Percentiles rank a stretch among this genome's conserved stretches.
phyloP scores from a whole-genome alignment of 2,113 vertebrate species.

The Brienomyrus brachyistius region DNA sequence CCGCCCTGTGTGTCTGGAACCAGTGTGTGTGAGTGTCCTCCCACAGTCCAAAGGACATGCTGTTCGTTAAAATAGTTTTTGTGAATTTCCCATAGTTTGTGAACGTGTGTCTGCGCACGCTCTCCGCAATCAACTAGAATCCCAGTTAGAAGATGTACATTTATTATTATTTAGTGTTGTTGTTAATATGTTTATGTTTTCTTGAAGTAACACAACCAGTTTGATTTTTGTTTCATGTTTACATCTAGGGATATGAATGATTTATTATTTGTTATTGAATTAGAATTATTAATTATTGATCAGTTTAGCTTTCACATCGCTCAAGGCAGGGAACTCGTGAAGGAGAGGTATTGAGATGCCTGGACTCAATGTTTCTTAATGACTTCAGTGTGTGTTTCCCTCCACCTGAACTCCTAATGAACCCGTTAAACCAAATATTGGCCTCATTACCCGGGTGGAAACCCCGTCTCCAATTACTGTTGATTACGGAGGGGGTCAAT shows the following conservation, averaged over 20 bases:
- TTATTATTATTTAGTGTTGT: neutral
- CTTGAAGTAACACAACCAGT: neutral
- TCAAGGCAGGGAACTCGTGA: neutral
- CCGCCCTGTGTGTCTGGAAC: neutral
- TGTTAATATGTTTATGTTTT: neutral
- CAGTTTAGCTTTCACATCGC: neutral
- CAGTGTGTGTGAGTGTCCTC: neutral
- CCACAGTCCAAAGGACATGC: neutral
- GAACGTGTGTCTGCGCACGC: neutral
- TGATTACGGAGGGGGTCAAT: constrained; percentile 9
- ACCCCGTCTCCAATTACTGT: constrained; percentile 8
- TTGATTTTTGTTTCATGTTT: neutral
- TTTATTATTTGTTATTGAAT: neutral
- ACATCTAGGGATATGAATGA: neutral
- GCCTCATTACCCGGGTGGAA: neutral
- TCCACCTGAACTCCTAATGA: constrained; percentile 8
- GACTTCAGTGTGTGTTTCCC: neutral
- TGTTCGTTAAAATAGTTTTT: neutral
- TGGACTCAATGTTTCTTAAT: neutral
- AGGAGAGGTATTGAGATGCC: neutral
- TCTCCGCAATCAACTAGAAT: neutral
- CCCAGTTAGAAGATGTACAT: neutral
- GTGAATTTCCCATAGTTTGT: neutral
- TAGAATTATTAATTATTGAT: neutral
- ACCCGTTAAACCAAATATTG: constrained; percentile 19